Evolutionary conservation across 2,888 invertebrate genomes (phyloP), one percentile per base, ranked within the genome.

Genomic region (Belgica antarctica): DNA sequence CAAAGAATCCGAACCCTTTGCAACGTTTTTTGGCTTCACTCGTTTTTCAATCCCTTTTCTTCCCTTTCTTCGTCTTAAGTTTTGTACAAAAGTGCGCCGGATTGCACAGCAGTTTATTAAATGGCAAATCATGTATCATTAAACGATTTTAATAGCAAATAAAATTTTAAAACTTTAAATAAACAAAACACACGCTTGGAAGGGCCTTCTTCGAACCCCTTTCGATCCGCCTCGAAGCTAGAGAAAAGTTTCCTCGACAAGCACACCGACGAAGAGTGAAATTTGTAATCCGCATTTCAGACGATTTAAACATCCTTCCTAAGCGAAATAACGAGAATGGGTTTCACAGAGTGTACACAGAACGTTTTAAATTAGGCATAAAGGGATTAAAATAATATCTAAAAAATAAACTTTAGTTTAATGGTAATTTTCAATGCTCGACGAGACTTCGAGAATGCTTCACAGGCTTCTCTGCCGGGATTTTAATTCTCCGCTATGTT

Each of bases 251-350:
- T 61, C 52, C 7, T 22, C 5, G 31, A 31, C 15, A 15, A 28
- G 62, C 41, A 41, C 4, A 41, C n/a, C n/a, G 7, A 41, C 41
- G 15, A 12, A 34, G 10, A 3, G 15, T 24, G n/a, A n/a, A 47
- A 47, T 47, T 66, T 66, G 25, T 66, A 66, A 66, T 66, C 65
- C 65, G 25, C 47, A 46, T 66, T 66, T 66, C 65, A 66, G 65
- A 66, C 65, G 19, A 47, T 66, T 46, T 22, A 2, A n/a, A 25
- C 65, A 66, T 66, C 28, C 65, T 47, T 46, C 47, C 47, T 66
- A 28, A 46, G 22, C 5, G 31, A 22, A 19, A 31, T 63, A 25
- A 19, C 10, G 19, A 31, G 34, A 27, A 41, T 47, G 17, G 8
- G n/a, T n/a, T n/a, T n/a, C n/a, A n/a, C 28, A 5, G 31, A 36